Percentiles rank a stretch among this genome's conserved stretches.
phyloP scores from a whole-genome alignment of 2,888 invertebrate species.

The Andrena bicolor region DNA sequence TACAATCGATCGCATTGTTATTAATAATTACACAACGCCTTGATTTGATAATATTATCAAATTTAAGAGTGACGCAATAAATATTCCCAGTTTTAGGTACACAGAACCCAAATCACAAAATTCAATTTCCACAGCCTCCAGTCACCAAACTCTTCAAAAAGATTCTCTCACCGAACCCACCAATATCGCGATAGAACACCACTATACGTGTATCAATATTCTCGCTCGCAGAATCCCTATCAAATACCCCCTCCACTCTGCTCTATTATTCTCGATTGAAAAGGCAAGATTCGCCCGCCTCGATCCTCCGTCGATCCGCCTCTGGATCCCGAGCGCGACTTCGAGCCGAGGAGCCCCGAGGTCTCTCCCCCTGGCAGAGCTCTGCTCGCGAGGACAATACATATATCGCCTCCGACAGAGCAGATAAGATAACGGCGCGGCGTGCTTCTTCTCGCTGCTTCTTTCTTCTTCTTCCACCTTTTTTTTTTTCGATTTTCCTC shows the following conservation, averaged over 20 bases:
- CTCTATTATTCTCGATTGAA: neutral
- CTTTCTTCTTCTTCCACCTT: constrained; percentile 48
- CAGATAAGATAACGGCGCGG: constrained; percentile 75
- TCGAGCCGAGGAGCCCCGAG: constrained; percentile 20
- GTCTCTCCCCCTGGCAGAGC: neutral
- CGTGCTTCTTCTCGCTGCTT: constrained; percentile 34
- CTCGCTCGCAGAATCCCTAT: neutral
- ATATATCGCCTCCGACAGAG: constrained; percentile 44
- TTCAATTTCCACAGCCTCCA: too few relatives aligned
- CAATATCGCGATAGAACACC: too few relatives aligned
- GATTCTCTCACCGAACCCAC: too few relatives aligned
- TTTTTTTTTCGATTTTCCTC: neutral
- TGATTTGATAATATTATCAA: too few relatives aligned
- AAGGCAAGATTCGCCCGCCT: neutral
- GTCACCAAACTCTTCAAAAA: too few relatives aligned
- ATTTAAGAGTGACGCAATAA: too few relatives aligned
- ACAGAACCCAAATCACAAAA: too few relatives aligned
- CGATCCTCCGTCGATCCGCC: neutral
- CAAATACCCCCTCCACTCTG: neutral
- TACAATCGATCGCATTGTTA: too few relatives aligned
- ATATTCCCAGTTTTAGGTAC: too few relatives aligned
- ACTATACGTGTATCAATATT: too few relatives aligned
- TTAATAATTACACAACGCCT: too few relatives aligned
- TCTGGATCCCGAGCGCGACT: neutral
- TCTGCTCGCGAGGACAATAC: constrained; percentile 10